Percentiles rank a stretch among this genome's conserved stretches.
Evolutionary conservation across 2,888 invertebrate genomes (phyloP).

Genomic region (Melanargia galathea): DNA sequence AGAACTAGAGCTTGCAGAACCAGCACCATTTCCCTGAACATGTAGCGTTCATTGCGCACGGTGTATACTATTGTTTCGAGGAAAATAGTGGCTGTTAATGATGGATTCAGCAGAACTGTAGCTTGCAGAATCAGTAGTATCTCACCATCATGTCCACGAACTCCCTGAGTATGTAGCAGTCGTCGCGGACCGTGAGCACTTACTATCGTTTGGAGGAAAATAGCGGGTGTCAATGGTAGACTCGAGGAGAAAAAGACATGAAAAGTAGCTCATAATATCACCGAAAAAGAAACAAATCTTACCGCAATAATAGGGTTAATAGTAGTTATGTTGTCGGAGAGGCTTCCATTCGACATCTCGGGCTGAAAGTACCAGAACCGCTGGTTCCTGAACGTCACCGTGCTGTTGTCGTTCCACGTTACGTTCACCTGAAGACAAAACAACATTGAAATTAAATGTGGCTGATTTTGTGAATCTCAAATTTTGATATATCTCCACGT

Average conservation of each 20-base stretch:
- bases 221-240: no score
- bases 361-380: constrained; percentile 88
- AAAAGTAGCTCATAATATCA: no score
- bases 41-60: no score
- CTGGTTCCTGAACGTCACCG: constrained; percentile 89
- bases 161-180: constrained; percentile 42
- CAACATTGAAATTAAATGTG: background rate
- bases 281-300: constrained; percentile 47
- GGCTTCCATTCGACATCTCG: constrained; percentile 85
- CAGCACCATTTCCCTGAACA: no score
- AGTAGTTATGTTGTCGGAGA: constrained; percentile 86
- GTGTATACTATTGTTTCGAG: no score
- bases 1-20: no score
- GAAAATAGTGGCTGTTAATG: no score
- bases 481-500: no score
- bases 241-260: no score
- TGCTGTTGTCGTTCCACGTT: constrained; percentile 86
- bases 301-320: constrained; percentile 90
- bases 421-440: constrained; percentile 75
- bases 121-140: no score
- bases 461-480: no score
- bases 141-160: constrained; percentile 79
- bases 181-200: constrained; percentile 80
- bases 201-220: constrained; percentile 83
- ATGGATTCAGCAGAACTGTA: no score